phyloP scores from a whole-genome alignment of 2,797 vertebrate species.

The Oreochromis grahami region DNA sequence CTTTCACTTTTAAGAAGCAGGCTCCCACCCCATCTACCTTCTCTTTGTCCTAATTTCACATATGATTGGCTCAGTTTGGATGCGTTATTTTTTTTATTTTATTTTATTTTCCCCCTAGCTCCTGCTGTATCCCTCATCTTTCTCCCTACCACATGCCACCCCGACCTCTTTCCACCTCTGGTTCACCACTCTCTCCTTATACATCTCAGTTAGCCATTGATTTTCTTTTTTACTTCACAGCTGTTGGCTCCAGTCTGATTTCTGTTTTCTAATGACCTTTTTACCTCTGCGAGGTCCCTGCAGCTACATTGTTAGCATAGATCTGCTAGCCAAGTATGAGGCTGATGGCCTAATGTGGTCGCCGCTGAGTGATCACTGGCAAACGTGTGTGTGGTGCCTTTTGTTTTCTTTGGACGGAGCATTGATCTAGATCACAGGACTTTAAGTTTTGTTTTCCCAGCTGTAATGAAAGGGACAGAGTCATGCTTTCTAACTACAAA shows the following conservation, averaged over 20 bases:
- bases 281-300: conserved; percentile 21
- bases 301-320: conserved; percentile 54
- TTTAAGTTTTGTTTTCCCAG: not conserved
- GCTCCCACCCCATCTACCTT: not conserved
- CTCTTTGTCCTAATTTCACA: not conserved
- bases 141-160: not conserved
- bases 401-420: not conserved
- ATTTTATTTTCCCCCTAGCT: not conserved
- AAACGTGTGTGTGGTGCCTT: not conserved
- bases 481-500: not conserved
- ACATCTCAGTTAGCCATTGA: conserved; percentile 39
- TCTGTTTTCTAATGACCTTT: conserved; percentile 44
- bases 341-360: conserved; percentile 17
- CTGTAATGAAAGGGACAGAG: not conserved
- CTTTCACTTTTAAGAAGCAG: not conserved
- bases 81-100: not conserved
- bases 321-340: conserved; percentile 34
- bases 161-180: not conserved
- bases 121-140: not conserved
- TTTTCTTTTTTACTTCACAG: conserved; percentile 19
- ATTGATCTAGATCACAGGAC: not conserved
- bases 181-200: not conserved
- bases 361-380: conserved; percentile 33
- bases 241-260: conserved; percentile 22
- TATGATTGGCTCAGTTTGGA: not conserved